Base-by-base conservation (phyloP, 2,888 invertebrate species). In the Andrena camellia region DNA sequence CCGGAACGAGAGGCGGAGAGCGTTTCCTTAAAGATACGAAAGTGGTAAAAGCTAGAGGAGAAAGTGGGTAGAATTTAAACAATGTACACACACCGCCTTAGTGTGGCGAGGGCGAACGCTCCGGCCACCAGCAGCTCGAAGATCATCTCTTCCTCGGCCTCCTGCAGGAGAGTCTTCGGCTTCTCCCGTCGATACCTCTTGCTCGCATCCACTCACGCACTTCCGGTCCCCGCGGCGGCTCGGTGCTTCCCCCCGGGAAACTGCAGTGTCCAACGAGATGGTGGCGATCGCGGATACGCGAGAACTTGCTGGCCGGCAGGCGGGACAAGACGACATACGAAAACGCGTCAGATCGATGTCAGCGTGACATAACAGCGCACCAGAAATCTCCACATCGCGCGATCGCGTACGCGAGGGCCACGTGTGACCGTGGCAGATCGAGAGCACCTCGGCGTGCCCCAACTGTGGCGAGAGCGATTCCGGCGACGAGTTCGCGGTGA, bases 1-100 rank as follows among this genome's bases (percentile, higher is more conserved):
- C 17, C 10, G 29, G 52, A 1, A 54, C 0, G n/a, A n/a, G 63
- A 48, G 23, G 20, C 50, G 29, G 10, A 2, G 8, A 42, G 26
- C 42, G 7, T 72, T 35, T 26, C 23, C 48, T 70, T 52, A 60
- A 67, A 31, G 8, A 31, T 63, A 67, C 52, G 75, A 50, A 66
- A 70, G 23, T 20, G 31, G 35, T 60, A 74, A 75, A 69, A 64
- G 57, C 42, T 73, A 84, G 68, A 86, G 42, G 73, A 69, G 86
- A 89, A 90, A 88, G 80, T 87, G 81, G 83, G 89, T 88, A 92
- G 89, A 90, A 93, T 91, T 91, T 88, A 93, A 42, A 90, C 91
- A 92, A 93, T 94, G 93, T 94, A 94, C 94, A 94, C 94, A 94
- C 94, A 94, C 94, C 94, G 94, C 93, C 94, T 94, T 90, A 93